These are phyloP conservation scores for Lysandra coridon DNA, from an alignment of 2,888 invertebrate species.

Conservation along the genomic window DNA sequence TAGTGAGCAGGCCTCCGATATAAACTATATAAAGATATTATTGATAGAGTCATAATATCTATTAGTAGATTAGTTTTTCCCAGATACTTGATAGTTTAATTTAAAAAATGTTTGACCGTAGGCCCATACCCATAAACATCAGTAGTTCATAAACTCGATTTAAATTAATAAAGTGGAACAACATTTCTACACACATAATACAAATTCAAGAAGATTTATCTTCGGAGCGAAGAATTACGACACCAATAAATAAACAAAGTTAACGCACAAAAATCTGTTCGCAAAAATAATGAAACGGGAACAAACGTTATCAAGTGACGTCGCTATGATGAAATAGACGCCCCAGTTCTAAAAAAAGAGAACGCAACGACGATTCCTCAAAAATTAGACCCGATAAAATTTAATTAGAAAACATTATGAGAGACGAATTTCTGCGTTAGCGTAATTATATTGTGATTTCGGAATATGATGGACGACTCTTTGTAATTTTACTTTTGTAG, in stretches of 20 bases:
- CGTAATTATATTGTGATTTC: slow-evolving; percentile 71
- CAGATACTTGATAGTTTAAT: too few species aligned
- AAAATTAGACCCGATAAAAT: slow-evolving; percentile 50
- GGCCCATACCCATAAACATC: neutral
- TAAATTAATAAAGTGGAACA: neutral
- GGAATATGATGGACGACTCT: slow-evolving; percentile 63
- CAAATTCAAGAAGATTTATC: neutral
- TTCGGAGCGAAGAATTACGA: neutral
- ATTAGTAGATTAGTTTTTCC: too few species aligned
- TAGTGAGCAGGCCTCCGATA: neutral
- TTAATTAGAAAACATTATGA: slow-evolving; percentile 66
- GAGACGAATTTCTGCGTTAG: slow-evolving; percentile 64
- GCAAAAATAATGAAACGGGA: slow-evolving; percentile 31
- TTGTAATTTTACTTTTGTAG: slow-evolving; percentile 29
- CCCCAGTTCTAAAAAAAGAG: slow-evolving; percentile 32
- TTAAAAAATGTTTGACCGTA: too few species aligned
- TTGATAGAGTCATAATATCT: too few species aligned
- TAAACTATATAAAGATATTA: too few species aligned
- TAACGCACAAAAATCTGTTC: slow-evolving; percentile 23
- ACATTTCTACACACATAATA: neutral
- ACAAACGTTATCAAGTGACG: slow-evolving; percentile 32
- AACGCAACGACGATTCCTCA: slow-evolving; percentile 30
- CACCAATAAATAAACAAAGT: slow-evolving; percentile 22
- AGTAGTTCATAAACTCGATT: neutral
- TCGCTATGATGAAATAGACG: slow-evolving; percentile 31